phyloP scores from a whole-genome alignment of 1,140 invertebrate species.

The Drosophila mayri region DNA sequence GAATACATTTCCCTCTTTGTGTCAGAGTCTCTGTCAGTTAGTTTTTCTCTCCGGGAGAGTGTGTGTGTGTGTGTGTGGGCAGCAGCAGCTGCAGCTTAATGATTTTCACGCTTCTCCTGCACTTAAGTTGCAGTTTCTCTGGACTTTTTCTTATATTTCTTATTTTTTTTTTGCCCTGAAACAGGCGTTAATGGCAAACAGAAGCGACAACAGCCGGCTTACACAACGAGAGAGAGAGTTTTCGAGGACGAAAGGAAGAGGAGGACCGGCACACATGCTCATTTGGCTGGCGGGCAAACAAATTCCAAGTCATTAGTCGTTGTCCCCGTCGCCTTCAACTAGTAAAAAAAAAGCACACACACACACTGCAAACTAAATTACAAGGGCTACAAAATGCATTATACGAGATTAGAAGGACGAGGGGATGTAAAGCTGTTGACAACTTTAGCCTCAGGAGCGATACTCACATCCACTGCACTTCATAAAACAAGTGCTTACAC shows the following conservation, averaged over 20 bases:
- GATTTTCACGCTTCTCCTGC: constrained; percentile 73
- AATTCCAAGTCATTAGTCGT: constrained; percentile 79
- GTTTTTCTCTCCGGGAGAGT: constrained; percentile 20
- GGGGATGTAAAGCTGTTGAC: constrained; percentile 21
- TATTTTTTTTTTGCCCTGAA: constrained; percentile 16
- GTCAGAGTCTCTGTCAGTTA: constrained; percentile 13
- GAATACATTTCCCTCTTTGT: constrained; percentile 32
- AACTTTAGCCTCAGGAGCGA: constrained; percentile 22
- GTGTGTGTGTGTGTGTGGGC: constrained; percentile 1
- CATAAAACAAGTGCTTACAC: constrained; percentile 1
- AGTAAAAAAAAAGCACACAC: constrained; percentile 30
- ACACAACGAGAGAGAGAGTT: constrained; percentile 10
- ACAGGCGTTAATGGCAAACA: constrained; percentile 72
- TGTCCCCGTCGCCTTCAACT: constrained; percentile 48
- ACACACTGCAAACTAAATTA: constrained; percentile 60
- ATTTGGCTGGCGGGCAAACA: constrained; percentile 75
- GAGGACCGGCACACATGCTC: constrained; percentile 48
- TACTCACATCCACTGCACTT: background rate
- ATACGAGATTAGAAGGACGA: constrained; percentile 35
- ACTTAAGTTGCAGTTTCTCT: constrained; percentile 68
- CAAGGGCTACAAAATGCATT: constrained; percentile 37
- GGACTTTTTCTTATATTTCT: background rate
- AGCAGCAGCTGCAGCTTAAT: constrained; percentile 71
- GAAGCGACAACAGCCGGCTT: constrained; percentile 65
- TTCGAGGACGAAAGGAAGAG: constrained; percentile 10